phyloP scores from a whole-genome alignment of 2,888 invertebrate genomes.

The Drosophila prolongata region DNA sequence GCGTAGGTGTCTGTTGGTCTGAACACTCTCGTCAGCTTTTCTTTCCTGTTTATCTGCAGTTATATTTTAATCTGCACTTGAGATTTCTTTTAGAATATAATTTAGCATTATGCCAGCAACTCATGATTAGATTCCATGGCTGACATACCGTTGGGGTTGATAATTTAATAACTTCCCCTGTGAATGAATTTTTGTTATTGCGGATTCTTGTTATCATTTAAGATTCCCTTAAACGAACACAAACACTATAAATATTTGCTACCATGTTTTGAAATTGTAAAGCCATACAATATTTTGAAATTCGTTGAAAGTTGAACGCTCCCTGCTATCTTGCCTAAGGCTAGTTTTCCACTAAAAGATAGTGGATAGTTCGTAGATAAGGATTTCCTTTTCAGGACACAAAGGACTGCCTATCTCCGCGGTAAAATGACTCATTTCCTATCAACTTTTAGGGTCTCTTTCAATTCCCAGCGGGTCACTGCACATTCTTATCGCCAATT shows the following conservation, averaged over 20 bases:
- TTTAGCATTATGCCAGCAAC: constrained; percentile 54
- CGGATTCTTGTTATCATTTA: constrained; percentile 26
- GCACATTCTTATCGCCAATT: constrained; percentile 42
- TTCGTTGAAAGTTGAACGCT: constrained; percentile 6
- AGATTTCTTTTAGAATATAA: constrained; percentile 55
- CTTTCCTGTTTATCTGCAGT: constrained; percentile 66
- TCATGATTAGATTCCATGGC: constrained; percentile 55
- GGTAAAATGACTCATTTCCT: constrained; percentile 26
- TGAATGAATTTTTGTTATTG: constrained; percentile 45
- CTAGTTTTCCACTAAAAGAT: background rate
- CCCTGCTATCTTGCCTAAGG: constrained; percentile 1
- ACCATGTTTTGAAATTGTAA: constrained; percentile 9
- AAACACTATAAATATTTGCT: constrained; percentile 14
- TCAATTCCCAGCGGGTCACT: constrained; percentile 36
- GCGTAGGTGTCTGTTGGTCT: constrained; percentile 58
- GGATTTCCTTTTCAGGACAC: constrained; percentile 17
- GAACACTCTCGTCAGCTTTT: constrained; percentile 34
- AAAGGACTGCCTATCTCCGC: constrained; percentile 38
- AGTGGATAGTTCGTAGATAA: constrained; percentile 10
- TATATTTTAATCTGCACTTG: constrained; percentile 73
- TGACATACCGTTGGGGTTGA: constrained; percentile 39
- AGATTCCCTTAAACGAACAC: constrained; percentile 12
- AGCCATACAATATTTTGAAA: background rate
- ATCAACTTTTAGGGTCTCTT: constrained; percentile 29
- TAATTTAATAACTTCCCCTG: constrained; percentile 66